Conservation (phyloP, 2,888 invertebrate species). For the Rapana venosa region DNA sequence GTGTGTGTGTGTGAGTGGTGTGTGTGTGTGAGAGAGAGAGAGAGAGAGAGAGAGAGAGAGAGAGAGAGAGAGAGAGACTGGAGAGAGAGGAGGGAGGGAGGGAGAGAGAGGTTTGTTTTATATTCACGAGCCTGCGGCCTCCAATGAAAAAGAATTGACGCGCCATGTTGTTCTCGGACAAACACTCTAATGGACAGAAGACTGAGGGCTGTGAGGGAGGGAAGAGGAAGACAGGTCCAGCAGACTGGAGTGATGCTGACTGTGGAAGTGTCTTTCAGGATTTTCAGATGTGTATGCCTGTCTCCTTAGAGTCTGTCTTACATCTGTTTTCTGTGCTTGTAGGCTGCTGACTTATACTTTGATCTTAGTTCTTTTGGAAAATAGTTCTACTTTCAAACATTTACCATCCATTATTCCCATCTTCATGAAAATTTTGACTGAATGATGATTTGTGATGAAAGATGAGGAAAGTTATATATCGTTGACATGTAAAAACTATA, state of each 20-base stretch:
- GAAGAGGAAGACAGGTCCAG: background rate
- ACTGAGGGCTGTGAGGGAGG: background rate
- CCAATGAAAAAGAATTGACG: background rate
- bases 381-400: no score
- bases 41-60: conserved; percentile 13
- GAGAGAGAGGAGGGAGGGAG: background rate
- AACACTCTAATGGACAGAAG: background rate
- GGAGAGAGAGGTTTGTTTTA: background rate
- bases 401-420: no score
- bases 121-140: background rate
- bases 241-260: background rate
- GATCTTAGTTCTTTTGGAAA: no score
- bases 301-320: background rate
- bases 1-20: no score
- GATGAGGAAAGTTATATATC: no score
- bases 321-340: background rate
- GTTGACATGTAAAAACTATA: no score
- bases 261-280: background rate
- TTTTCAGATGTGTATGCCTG: background rate
- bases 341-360: background rate
- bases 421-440: no score
- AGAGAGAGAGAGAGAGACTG: background rate
- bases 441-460: no score
- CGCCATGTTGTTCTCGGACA: background rate
- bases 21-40: background rate